Evolutionary conservation across 2,888 invertebrate genomes (phyloP).

Genomic region (Zonitis immaculata): DNA sequence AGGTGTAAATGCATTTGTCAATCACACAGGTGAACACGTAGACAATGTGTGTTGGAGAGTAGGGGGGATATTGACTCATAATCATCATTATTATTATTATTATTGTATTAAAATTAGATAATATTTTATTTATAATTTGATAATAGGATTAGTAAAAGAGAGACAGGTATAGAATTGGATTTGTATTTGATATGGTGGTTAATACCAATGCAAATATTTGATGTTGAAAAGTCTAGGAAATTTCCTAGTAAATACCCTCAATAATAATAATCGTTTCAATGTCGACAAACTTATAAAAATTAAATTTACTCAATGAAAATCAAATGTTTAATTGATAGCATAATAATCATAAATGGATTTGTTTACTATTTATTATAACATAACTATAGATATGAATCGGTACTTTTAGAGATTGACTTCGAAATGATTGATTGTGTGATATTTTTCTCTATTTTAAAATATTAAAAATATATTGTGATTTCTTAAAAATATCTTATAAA

Average conservation of each 20-base stretch:
- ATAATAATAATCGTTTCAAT: neutral
- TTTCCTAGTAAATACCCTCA: neutral
- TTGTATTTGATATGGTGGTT: neutral
- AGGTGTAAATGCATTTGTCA: constrained; percentile 6
- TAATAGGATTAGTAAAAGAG: neutral
- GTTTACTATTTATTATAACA: too few relatives aligned
- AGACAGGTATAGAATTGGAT: neutral
- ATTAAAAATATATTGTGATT: too few relatives aligned
- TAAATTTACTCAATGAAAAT: too few relatives aligned
- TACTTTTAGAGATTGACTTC: too few relatives aligned
- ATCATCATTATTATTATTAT: neutral
- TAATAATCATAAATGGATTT: too few relatives aligned
- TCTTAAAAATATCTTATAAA: neutral
- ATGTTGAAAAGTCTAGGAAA: neutral
- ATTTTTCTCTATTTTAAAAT: too few relatives aligned
- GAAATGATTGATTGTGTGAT: too few relatives aligned
- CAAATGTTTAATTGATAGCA: too few relatives aligned
- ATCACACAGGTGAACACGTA: constrained; percentile 1
- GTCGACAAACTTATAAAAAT: too few relatives aligned
- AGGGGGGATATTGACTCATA: neutral
- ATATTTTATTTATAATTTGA: too few relatives aligned
- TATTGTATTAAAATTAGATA: too few relatives aligned
- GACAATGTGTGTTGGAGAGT: neutral
- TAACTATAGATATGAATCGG: too few relatives aligned
- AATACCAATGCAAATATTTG: neutral